Base-by-base conservation (phyloP, 2,888 invertebrate species). In the Amiota communis region DNA sequence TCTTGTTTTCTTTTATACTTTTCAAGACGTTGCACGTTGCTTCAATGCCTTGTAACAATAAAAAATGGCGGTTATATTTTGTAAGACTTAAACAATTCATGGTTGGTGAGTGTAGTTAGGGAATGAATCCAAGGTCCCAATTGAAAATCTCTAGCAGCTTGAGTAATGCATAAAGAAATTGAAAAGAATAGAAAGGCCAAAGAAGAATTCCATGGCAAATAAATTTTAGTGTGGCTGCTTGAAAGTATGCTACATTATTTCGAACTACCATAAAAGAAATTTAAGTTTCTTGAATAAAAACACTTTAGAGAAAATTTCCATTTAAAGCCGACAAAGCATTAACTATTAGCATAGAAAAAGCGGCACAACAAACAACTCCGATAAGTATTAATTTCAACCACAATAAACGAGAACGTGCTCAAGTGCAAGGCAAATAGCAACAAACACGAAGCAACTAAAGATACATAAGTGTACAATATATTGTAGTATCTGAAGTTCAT, bases 391-490 rank as follows among this genome's bases (percentile, higher is more conserved):
- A 53, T 70, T 59, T 64, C 63, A 46, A 36, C 36, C 49, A 59
- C 53, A 53, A 36, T 36, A 36, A 56, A 63, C 51, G 78, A 76
- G 75, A 75, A 81, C 77, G 79, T 78, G 78, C 80, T 79, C 81
- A 72, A 83, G 83, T 81, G 82, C 80, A 78, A 80, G 80, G 79
- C 82, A 82, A 82, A 82, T 82, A 82, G 75, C 23, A 74, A 76
- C 72, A 68, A 74, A 71, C 56, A 69, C 70, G 75, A n/a, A n/a
- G n/a, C n/a, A n/a, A n/a, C n/a, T n/a, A 72, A 75, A 6, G 6
- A 36, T 2, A n/a, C n/a, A n/a, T 36, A 36, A 36, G 36, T 36
- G 1, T 36, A 36, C 36, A 36, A 36, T 36, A 36, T 36, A 36
- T 36, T 36, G 36, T 36, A 36, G 36, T 17, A 65, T 72, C 73